phyloP scores from a whole-genome alignment of 1,140 invertebrate genomes.

The Drosophila tristis region DNA sequence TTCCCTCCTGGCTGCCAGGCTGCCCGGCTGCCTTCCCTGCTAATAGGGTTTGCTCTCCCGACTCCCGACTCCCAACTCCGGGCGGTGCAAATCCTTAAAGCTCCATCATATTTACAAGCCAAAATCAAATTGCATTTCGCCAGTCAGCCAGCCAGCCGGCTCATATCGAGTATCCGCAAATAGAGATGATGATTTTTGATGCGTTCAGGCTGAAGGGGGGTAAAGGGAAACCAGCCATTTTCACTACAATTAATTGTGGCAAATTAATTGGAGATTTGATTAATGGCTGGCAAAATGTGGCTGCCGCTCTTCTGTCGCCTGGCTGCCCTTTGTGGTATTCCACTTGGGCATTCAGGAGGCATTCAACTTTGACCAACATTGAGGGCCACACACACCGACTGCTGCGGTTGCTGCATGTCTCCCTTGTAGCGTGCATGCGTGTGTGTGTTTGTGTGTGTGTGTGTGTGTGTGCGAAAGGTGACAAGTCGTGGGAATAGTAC shows the following conservation, averaged over 20 bases:
- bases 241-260: constrained; percentile 75
- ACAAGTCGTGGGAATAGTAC: constrained; percentile 65
- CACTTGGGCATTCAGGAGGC: constrained; percentile 47
- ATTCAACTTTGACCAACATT: constrained; percentile 70
- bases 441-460: constrained; percentile 4
- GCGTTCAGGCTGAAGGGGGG: not conserved
- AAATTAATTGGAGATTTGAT: constrained; percentile 81
- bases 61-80: too few species aligned
- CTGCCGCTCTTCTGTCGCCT: constrained; percentile 10
- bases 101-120: too few species aligned
- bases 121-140: too few species aligned
- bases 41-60: too few species aligned
- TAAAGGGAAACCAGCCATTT: constrained; percentile 45
- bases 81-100: constrained; percentile 1
- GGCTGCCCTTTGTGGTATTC: constrained; percentile 37
- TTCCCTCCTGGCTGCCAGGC: not conserved
- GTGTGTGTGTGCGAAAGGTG: constrained; percentile 22
- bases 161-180: too few species aligned
- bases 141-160: too few species aligned
- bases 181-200: too few species aligned
- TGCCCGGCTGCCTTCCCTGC: too few species aligned
- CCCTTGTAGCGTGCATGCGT: not conserved
- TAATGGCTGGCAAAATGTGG: constrained; percentile 62
- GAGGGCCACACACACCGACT: constrained; percentile 16
- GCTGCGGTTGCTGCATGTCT: constrained; percentile 26